Conservation (phyloP, 2,113 vertebrate genomes). For the Lophius piscatorius region DNA sequence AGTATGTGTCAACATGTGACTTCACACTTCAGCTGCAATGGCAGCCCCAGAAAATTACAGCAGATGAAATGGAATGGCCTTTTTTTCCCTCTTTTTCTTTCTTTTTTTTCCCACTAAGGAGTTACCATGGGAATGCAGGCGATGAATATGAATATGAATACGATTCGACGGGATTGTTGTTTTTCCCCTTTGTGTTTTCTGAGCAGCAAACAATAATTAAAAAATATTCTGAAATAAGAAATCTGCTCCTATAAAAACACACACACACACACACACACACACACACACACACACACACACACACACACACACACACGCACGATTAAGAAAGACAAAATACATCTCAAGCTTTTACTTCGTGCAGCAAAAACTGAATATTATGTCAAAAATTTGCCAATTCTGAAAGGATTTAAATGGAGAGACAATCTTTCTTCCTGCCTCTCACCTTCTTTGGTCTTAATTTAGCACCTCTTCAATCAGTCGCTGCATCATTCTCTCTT, state of each 20-base stretch:
- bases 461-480: slow-evolving; percentile 48
- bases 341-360: not conserved
- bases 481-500: slow-evolving; percentile 38
- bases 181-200: slow-evolving; percentile 26
- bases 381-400: slow-evolving; percentile 20
- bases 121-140: slow-evolving; percentile 48
- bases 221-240: slow-evolving; percentile 24
- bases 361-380: slow-evolving; percentile 14
- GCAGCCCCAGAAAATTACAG: slow-evolving; percentile 70
- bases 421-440: slow-evolving; percentile 38
- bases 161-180: slow-evolving; percentile 61
- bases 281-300: too few relatives aligned
- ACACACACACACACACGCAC: not conserved
- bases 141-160: slow-evolving; percentile 69
- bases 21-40: slow-evolving; percentile 72
- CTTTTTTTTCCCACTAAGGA: slow-evolving; percentile 47
- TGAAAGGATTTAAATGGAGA: slow-evolving; percentile 40
- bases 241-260: not conserved
- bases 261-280: not conserved
- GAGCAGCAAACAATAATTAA: slow-evolving; percentile 29
- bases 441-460: slow-evolving; percentile 51
- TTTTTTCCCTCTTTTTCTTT: not conserved
- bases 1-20: slow-evolving; percentile 86
- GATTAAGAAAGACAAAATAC: slow-evolving; percentile 4
- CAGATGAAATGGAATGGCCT: slow-evolving; percentile 61